These are phyloP conservation scores for Orthochromis indermauri DNA, from an alignment of 2,113 vertebrate species.

Conservation along the genomic window DNA sequence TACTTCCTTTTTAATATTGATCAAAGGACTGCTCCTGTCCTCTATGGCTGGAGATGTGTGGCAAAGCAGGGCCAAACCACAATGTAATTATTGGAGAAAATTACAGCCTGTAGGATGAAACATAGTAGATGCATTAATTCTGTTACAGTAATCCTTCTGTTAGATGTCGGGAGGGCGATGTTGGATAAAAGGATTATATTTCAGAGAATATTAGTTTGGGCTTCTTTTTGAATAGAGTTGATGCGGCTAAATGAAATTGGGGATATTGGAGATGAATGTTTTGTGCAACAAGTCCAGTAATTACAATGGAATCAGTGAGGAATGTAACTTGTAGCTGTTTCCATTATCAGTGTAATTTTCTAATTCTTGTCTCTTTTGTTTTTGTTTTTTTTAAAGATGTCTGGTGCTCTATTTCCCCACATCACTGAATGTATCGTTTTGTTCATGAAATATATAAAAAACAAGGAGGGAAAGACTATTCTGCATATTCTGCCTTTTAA, in stretches of 20 bases:
- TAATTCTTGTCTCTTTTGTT: not conserved
- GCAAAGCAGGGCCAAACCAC: slow-evolving; percentile 21
- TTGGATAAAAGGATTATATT: not conserved
- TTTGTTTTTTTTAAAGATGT: not conserved
- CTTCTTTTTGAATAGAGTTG: not conserved
- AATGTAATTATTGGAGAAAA: slow-evolving; percentile 44
- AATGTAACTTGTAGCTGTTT: not conserved
- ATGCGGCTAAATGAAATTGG: not conserved
- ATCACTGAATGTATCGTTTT: not conserved
- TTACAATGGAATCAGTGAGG: not conserved
- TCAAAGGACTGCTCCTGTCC: slow-evolving; percentile 22
- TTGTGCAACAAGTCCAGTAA: not conserved
- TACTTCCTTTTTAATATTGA: slow-evolving; percentile 35
- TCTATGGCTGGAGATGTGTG: slow-evolving; percentile 4
- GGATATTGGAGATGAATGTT: not conserved
- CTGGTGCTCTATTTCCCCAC: not conserved
- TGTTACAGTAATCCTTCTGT: slow-evolving; percentile 25
- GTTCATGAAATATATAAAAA: not conserved
- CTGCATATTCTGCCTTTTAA: not conserved
- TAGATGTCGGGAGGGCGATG: not conserved
- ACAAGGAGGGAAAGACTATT: not conserved
- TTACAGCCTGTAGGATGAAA: slow-evolving; percentile 29
- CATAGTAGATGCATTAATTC: slow-evolving; percentile 3
- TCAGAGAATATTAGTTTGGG: not conserved
- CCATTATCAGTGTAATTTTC: not conserved